Base-by-base conservation (phyloP, 2,113 vertebrate genomes). In the Cyprinodon tularosa region DNA sequence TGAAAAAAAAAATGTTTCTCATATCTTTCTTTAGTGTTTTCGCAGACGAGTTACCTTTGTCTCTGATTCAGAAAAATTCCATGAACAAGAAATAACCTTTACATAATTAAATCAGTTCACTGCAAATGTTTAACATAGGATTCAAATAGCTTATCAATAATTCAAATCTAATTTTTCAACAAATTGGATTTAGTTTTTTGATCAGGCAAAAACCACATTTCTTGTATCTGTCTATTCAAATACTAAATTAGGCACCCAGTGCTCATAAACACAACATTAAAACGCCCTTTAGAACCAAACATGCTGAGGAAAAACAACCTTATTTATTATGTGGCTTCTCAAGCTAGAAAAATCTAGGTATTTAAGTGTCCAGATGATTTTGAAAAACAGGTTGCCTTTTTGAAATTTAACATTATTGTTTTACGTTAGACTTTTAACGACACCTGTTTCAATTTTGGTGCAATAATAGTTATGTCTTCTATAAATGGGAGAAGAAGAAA, bases 171-270 rank as follows among this genome's bases (percentile, higher is more conserved):
- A 62, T 40, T 57, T 29, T 42, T 45, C 20, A 13, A 45, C 12
- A 38, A 7, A 53, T 66, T 74, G 13, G 68, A 14, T 14, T 29
- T 9, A n/a, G 81, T 11, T 66, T 74, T 4, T 15, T 66, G 13
- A 47, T 50, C 39, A 47, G n/a, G 5, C 10, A 77, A 20, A 9
- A 62, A 68, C 45, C 65, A 61, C 12, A 69, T 39, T 40, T 9
- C 37, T 59, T 20, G 6, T 74, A 37, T 37, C 48, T 20, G 9
- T 59, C 8, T 12, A 70, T 5, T 62, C 17, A 62, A 29, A 65
- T 71, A 72, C 3, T 65, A 22, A 29, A 76, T 50, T 44, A 47
- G 37, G 39, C 62, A 68, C 14, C 13, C 3, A 45, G 42, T 1
- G 14, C 15, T 38, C 10, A 65, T 13, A 71, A 60, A 62, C 4